Conservation (phyloP, 2,797 vertebrate genomes). For the Pampus argenteus region DNA sequence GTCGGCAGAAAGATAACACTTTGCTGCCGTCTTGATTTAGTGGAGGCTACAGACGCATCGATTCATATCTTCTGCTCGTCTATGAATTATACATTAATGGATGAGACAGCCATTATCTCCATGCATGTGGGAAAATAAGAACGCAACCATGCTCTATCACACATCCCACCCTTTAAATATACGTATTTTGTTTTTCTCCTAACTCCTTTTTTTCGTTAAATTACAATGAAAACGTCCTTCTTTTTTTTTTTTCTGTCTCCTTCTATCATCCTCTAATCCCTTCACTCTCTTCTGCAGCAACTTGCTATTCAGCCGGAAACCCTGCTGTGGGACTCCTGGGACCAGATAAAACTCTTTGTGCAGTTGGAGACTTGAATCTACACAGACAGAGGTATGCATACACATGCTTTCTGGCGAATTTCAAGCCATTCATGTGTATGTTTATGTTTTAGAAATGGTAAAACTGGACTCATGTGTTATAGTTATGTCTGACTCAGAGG, state of each 20-base stretch:
- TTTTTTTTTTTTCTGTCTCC: not conserved
- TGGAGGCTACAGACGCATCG: slow-evolving; percentile 71
- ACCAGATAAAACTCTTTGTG: slow-evolving; percentile 4
- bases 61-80: slow-evolving; percentile 78
- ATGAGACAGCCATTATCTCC: slow-evolving; percentile 80
- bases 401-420: not conserved
- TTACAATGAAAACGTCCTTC: slow-evolving; percentile 4
- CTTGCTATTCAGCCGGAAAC: slow-evolving; percentile 19
- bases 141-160: slow-evolving; percentile 13
- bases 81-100: slow-evolving; percentile 82
- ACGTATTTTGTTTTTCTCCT: not conserved
- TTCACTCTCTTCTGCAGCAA: slow-evolving; percentile 13
- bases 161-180: not conserved
- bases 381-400: slow-evolving; percentile 23
- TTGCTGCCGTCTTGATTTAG: slow-evolving; percentile 69
- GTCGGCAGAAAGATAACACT: slow-evolving; percentile 75
- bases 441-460: not conserved
- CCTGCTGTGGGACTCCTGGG: slow-evolving; percentile 7
- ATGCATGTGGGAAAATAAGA: slow-evolving; percentile 59
- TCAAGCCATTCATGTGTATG: not conserved
- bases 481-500: too few species aligned
- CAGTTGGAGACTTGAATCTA: slow-evolving; percentile 3
- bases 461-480: not conserved
- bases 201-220: not conserved
- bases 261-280: slow-evolving; percentile 14